Evolutionary conservation across 2,888 invertebrate species (phyloP).

Genomic region (Liopterus haemorrhoidalis): DNA sequence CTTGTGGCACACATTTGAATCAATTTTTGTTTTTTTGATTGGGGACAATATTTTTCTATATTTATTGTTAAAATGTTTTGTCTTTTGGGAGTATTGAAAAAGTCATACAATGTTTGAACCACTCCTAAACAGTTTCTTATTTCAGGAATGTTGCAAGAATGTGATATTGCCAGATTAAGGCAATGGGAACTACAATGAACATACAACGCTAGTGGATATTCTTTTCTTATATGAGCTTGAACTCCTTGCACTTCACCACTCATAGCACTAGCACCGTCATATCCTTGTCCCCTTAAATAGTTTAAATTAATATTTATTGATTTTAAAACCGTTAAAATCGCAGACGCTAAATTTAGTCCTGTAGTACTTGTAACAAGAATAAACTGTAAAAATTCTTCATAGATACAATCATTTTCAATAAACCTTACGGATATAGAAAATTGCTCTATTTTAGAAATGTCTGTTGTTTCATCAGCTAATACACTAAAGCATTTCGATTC

Average conservation of each 20-base stretch:
- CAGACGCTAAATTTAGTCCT: slow-evolving; percentile 25
- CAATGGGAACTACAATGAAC: slow-evolving; percentile 33
- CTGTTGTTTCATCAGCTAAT: slow-evolving; percentile 36
- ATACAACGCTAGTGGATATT: slow-evolving; percentile 28
- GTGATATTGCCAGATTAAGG: slow-evolving; percentile 32
- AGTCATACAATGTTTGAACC: slow-evolving; percentile 21
- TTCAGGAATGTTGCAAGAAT: slow-evolving; percentile 27
- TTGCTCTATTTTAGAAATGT: slow-evolving; percentile 34
- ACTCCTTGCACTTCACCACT: slow-evolving; percentile 30
- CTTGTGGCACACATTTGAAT: too few species aligned
- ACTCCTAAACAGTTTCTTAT: slow-evolving; percentile 31
- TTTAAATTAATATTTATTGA: slow-evolving; percentile 27
- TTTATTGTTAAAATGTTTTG: too few species aligned
- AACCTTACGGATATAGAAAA: slow-evolving; percentile 34
- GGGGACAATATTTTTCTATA: too few species aligned
- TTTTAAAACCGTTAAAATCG: slow-evolving; percentile 25
- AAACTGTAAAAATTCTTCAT: slow-evolving; percentile 32
- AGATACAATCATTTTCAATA: slow-evolving; percentile 16
- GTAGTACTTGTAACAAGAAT: slow-evolving; percentile 29
- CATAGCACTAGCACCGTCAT: slow-evolving; percentile 32
- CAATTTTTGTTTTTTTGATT: too few species aligned
- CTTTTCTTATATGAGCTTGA: slow-evolving; percentile 23
- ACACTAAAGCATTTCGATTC: slow-evolving; percentile 33
- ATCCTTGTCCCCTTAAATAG: slow-evolving; percentile 31
- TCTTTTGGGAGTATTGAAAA: slow-evolving; percentile 24